These are phyloP conservation scores for Oriolus oriolus DNA, from an alignment of 2,113 vertebrate genomes.

Conservation along the genomic window DNA sequence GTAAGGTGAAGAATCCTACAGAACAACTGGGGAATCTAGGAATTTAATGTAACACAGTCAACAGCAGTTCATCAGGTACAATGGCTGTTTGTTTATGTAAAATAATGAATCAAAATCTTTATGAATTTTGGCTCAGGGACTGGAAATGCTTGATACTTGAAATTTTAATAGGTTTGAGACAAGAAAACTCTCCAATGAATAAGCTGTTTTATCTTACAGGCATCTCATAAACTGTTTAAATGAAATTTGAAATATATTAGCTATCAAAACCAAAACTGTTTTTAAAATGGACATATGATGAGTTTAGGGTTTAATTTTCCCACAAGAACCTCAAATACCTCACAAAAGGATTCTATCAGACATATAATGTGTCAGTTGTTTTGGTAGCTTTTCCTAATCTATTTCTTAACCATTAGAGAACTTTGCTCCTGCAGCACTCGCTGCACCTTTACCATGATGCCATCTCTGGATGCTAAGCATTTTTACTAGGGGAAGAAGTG, in stretches of 20 bases:
- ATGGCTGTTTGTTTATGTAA: not conserved
- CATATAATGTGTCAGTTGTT: not conserved
- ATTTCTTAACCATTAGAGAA: not conserved
- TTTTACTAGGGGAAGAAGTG: not conserved
- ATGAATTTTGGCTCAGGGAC: not conserved
- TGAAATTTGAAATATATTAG: not conserved
- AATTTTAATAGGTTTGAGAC: conserved; percentile 7
- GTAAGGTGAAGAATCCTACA: not conserved
- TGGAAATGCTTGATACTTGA: not conserved
- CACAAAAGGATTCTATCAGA: not conserved
- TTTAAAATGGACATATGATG: not conserved
- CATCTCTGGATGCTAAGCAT: not conserved
- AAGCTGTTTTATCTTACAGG: not conserved
- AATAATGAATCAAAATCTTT: not conserved
- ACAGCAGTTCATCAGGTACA: not conserved
- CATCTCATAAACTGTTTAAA: conserved; percentile 14
- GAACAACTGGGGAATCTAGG: not conserved
- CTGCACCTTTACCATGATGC: not conserved
- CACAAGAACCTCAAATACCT: not conserved
- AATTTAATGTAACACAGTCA: not conserved
- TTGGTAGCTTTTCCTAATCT: not conserved
- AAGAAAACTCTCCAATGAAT: not conserved
- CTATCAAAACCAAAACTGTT: not conserved
- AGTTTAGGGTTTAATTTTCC: not conserved
- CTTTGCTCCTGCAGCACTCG: not conserved